Conservation (phyloP, 2,113 vertebrate genomes). For the Eurystomus gularis region DNA sequence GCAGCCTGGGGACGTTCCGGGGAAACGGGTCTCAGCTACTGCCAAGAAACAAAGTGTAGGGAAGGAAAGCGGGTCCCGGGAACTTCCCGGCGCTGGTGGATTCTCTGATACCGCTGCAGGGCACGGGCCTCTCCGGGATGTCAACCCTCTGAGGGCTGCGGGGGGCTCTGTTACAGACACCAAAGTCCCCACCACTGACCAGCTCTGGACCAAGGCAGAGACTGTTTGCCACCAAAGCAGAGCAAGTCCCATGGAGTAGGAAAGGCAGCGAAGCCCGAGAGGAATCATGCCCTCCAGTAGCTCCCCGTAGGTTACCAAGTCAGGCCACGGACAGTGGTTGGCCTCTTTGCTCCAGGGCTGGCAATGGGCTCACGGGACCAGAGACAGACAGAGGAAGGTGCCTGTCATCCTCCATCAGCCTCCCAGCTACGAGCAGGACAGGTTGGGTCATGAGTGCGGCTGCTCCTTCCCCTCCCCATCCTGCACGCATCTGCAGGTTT, state of each 20-base stretch:
- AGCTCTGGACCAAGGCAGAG: not conserved
- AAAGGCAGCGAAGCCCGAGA: not conserved
- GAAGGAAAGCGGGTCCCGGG: not conserved
- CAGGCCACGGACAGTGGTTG: not conserved
- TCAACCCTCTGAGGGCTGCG: not conserved
- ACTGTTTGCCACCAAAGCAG: not conserved
- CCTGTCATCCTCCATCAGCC: not conserved
- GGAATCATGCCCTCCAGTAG: not conserved
- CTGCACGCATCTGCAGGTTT: not conserved
- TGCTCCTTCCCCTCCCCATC: constrained; percentile 17
- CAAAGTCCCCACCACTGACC: not conserved
- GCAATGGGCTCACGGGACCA: not conserved
- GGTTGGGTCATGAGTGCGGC: constrained; percentile 8
- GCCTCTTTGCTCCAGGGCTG: not conserved
- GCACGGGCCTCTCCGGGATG: accelerated
- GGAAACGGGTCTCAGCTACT: not conserved
- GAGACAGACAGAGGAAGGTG: not conserved
- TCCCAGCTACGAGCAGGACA: not conserved
- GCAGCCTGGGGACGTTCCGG: accelerated
- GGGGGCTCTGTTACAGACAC: not conserved
- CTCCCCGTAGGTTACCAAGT: not conserved
- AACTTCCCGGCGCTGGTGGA: not conserved
- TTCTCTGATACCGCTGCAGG: not conserved
- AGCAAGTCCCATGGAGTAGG: not conserved
- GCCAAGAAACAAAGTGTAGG: not conserved